Conservation (phyloP, 1,140 invertebrate species). For the Cylas formicarius region DNA sequence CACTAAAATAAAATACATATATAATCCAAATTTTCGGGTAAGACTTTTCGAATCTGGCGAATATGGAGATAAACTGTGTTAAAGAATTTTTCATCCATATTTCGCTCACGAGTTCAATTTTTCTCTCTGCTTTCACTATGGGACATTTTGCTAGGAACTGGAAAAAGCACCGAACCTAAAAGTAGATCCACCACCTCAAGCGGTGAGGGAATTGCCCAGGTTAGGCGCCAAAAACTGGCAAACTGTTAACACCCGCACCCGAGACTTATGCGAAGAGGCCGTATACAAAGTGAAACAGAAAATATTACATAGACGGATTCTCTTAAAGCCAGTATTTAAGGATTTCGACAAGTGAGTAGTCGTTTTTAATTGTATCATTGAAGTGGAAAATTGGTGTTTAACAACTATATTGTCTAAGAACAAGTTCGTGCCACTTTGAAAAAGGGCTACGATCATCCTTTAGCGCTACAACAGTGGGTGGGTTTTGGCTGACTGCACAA, state of each 20-base stretch:
- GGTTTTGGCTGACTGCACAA: too few relatives aligned
- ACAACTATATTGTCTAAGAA: not conserved
- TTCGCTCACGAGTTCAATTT: not conserved
- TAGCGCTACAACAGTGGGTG: too few relatives aligned
- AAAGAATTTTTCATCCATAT: too few relatives aligned
- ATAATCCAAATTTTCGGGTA: too few relatives aligned
- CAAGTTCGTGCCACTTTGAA: not conserved
- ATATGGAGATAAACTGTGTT: too few relatives aligned
- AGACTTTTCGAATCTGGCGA: too few relatives aligned
- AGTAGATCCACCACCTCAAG: conserved; percentile 43
- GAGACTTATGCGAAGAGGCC: conserved; percentile 50
- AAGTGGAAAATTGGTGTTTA: too few relatives aligned
- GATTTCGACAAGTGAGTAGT: conserved; percentile 56
- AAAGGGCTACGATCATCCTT: too few relatives aligned
- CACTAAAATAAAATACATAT: too few relatives aligned
- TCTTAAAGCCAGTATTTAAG: conserved; percentile 56
- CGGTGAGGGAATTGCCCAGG: conserved; percentile 43
- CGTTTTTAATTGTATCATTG: not conserved
- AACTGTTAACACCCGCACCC: conserved; percentile 31
- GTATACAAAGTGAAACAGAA: conserved; percentile 46
- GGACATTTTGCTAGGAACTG: conserved; percentile 44
- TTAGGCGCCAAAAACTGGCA: conserved; percentile 48
- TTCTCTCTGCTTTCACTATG: too few relatives aligned
- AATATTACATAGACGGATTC: conserved; percentile 46
- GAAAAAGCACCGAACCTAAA: conserved; percentile 53